Percentiles rank a stretch among this genome's conserved stretches.
phyloP scores from a whole-genome alignment of 2,113 vertebrate genomes.

The Picathartes gymnocephalus region DNA sequence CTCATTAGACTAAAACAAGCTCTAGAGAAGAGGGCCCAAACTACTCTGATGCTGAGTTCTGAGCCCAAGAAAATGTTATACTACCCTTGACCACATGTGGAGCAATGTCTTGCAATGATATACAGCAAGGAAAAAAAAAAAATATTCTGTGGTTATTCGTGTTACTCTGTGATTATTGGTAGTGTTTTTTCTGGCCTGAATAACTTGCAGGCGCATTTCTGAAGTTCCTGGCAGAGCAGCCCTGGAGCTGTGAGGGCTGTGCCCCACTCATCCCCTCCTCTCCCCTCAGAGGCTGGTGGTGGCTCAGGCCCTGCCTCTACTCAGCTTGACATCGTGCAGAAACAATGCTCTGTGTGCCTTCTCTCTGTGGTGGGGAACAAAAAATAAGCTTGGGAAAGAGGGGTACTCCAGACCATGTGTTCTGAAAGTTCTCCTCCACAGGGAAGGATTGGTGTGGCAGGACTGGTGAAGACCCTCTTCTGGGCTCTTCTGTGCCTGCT shows the following conservation, averaged over 20 bases:
- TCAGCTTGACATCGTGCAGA: not conserved
- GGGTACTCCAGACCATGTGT: not conserved
- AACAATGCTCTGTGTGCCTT: not conserved
- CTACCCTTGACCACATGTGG: not conserved
- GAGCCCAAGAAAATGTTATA: not conserved
- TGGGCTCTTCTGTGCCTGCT: not conserved
- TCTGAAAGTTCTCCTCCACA: not conserved
- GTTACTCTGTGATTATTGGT: not conserved
- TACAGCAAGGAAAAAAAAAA: not conserved
- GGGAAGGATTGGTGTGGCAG: not conserved
- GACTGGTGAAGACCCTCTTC: not conserved
- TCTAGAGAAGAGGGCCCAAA: not conserved
- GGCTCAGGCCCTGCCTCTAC: not conserved
- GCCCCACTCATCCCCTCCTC: accelerated
- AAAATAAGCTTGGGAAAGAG: not conserved
- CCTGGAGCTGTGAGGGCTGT: accelerated
- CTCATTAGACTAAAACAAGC: not conserved
- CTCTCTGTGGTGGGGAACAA: not conserved
- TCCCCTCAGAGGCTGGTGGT: not conserved
- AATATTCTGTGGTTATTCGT: accelerated
- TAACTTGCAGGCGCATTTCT: not conserved
- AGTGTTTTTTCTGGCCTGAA: not conserved
- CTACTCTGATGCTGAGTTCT: not conserved
- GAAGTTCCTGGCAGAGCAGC: not conserved
- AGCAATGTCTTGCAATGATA: not conserved